Conservation (phyloP, 1,140 invertebrate species). For the Drosophila guanche region DNA sequence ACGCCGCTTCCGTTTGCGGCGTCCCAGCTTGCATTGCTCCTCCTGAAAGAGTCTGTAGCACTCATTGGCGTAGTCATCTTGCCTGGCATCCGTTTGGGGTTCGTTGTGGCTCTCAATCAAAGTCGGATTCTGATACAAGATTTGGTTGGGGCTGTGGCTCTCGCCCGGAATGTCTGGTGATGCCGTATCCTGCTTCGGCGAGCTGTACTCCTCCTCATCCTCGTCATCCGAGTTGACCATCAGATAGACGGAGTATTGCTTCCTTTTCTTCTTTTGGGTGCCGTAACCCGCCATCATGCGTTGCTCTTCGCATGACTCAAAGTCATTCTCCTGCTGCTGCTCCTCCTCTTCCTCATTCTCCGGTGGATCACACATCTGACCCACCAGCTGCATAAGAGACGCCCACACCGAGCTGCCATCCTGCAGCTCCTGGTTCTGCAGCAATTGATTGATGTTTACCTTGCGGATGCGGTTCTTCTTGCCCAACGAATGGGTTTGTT, state of each 20-base stretch:
- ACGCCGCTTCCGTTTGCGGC: conserved; percentile 1
- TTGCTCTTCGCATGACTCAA: background rate
- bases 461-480: background rate
- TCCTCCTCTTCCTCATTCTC: background rate
- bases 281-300: conserved; percentile 39
- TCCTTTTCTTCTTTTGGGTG: background rate
- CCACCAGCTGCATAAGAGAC: conserved; percentile 47
- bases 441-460: conserved; percentile 44
- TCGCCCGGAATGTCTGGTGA: too few relatives aligned
- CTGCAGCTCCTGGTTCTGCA: conserved; percentile 18
- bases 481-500: background rate
- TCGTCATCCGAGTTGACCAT: conserved; percentile 56
- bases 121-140: too few relatives aligned
- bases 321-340: background rate
- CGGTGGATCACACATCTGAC: conserved; percentile 24
- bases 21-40: conserved; percentile 8
- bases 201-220: conserved; percentile 9
- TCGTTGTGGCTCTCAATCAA: too few relatives aligned
- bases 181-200: too few relatives aligned
- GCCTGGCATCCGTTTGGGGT: background rate
- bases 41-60: conserved; percentile 15
- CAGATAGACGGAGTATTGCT: conserved; percentile 54
- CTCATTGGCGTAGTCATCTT: background rate
- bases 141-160: too few relatives aligned
- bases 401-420: conserved; percentile 29